Evolutionary conservation across 2,113 vertebrate species (phyloP).

Genomic region (Pseudolaguvia tuberculata): DNA sequence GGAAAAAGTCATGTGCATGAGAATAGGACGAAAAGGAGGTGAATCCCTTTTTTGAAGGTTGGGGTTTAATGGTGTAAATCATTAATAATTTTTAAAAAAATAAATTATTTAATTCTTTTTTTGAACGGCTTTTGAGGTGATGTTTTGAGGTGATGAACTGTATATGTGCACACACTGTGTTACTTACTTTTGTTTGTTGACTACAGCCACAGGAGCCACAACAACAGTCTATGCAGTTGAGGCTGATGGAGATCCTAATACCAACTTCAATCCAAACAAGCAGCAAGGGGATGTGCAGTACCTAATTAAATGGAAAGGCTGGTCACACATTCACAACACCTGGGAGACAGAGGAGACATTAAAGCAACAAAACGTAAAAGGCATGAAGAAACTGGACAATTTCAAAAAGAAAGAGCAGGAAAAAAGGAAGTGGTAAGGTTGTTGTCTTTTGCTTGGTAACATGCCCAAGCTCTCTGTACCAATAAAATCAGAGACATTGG

Average conservation of each 20-base stretch:
- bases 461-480: not conserved
- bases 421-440: conserved; percentile 82
- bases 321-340: conserved; percentile 98
- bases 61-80: not conserved
- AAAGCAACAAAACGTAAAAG: conserved; percentile 93
- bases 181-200: not conserved
- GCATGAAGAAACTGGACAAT: conserved; percentile 99
- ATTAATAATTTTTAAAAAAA: no score
- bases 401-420: conserved; percentile 98
- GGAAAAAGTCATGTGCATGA: conserved; percentile 90
- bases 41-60: not conserved
- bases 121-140: not conserved
- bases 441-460: not conserved
- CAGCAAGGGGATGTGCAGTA: conserved; percentile 87
- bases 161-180: not conserved
- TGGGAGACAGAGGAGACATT: conserved; percentile 97
- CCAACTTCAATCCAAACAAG: conserved; percentile 78
- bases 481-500: not conserved
- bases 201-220: conserved; percentile 82
- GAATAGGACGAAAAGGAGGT: conserved; percentile 91
- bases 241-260: conserved; percentile 92
- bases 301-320: conserved; percentile 98
- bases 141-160: not conserved
- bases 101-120: no score
- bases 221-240: conserved; percentile 96